Evolutionary conservation across 1,140 invertebrate genomes (phyloP).

Genomic region (Zaprionus gabonicus): DNA sequence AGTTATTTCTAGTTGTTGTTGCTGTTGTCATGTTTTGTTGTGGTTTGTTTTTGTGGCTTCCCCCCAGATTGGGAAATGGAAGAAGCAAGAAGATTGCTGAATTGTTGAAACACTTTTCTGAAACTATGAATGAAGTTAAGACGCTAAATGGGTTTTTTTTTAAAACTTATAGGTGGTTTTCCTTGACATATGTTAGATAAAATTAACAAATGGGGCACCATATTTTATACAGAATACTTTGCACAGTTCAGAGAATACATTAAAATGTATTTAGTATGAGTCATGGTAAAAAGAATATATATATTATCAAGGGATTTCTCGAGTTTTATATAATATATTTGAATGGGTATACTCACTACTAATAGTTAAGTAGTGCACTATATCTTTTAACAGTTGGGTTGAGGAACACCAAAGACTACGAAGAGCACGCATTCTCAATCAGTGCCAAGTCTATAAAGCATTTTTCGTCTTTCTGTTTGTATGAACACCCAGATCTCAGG

Average conservation of each 20-base stretch:
- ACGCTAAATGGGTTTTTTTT: no score
- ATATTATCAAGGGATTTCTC: no score
- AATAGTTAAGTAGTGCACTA: no score
- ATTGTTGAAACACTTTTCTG: background rate
- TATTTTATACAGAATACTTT: background rate
- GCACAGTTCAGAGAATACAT: background rate
- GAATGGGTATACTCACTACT: no score
- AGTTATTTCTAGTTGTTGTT: slow-evolving; percentile 11
- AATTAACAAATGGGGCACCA: background rate
- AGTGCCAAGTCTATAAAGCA: no score
- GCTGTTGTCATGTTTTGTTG: slow-evolving; percentile 16
- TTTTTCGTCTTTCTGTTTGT: no score
- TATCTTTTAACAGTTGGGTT: no score
- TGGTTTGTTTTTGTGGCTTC: slow-evolving; percentile 43
- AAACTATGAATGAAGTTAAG: background rate
- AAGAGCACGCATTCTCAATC: no score
- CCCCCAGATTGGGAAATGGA: background rate
- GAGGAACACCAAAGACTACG: no score
- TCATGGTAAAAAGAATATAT: no score
- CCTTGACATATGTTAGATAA: background rate
- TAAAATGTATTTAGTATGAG: background rate
- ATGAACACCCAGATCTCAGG: no score
- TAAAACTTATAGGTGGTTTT: background rate
- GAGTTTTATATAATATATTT: no score
- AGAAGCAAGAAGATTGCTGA: background rate